Conservation (phyloP, 1,140 invertebrate species). For the Drosophila saltans region DNA sequence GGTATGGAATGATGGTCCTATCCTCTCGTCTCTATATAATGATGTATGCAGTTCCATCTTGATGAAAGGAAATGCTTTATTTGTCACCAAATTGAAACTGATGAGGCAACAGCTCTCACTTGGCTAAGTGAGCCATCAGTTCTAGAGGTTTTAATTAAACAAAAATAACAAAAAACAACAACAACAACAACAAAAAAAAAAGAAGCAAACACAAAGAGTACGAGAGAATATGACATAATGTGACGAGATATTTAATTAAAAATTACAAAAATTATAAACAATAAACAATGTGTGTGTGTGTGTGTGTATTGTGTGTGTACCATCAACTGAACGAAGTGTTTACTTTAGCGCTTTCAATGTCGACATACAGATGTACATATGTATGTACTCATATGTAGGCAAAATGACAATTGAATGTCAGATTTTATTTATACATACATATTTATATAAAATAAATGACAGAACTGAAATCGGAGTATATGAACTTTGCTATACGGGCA, state of each 20-base stretch:
- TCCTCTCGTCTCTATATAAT: not conserved
- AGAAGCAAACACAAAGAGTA: not conserved
- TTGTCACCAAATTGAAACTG: constrained; percentile 64
- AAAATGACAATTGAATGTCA: constrained; percentile 47
- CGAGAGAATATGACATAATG: constrained; percentile 22
- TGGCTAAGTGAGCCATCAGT: constrained; percentile 68
- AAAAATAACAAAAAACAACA: constrained; percentile 22
- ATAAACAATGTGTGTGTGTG: constrained; percentile 49
- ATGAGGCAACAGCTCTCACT: constrained; percentile 40
- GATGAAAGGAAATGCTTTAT: constrained; percentile 57
- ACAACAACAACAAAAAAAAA: not conserved
- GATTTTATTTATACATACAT: constrained; percentile 24
- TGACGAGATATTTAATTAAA: constrained; percentile 73
- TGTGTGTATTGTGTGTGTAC: constrained; percentile 13
- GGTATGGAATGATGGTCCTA: no score
- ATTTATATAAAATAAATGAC: no score
- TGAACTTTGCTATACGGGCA: not conserved
- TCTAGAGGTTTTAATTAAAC: constrained; percentile 44
- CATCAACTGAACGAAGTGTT: constrained; percentile 61
- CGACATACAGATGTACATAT: constrained; percentile 12
- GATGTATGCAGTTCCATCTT: constrained; percentile 13
- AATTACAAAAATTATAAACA: constrained; percentile 80
- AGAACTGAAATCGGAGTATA: not conserved
- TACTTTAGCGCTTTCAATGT: constrained; percentile 59
- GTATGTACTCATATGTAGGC: not conserved